Conservation (phyloP, 2,888 invertebrate species). For the Tortricodes alternella region DNA sequence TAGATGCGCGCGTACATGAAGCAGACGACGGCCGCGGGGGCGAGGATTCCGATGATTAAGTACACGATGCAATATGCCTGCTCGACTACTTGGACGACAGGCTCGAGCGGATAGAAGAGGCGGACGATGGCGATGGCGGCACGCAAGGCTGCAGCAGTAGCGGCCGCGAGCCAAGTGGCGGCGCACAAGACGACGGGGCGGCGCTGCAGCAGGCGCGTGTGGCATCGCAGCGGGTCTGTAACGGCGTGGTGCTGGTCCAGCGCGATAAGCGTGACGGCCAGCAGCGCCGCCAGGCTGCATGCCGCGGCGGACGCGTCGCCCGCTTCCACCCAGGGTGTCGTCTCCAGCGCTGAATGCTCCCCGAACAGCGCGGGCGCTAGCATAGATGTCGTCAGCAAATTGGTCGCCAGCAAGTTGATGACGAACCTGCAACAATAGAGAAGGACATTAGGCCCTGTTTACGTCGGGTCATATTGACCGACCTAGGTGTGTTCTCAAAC, state of each 20-base stretch:
- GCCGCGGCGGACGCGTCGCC: conserved; percentile 78
- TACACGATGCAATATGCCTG: conserved; percentile 67
- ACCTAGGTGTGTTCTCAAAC: conserved; percentile 33
- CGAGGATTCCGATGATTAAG: conserved; percentile 62
- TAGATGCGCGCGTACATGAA: conserved; percentile 90
- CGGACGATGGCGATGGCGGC: conserved; percentile 60
- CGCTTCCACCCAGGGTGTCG: conserved; percentile 77
- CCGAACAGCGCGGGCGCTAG: conserved; percentile 77
- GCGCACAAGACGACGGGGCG: conserved; percentile 75
- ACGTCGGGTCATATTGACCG: conserved; percentile 35
- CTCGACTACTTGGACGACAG: conserved; percentile 58
- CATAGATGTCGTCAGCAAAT: conserved; percentile 74
- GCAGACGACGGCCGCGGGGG: conserved; percentile 85
- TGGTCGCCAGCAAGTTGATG: conserved; percentile 81
- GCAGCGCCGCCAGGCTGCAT: conserved; percentile 65
- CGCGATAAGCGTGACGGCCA: conserved; percentile 69
- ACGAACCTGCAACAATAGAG: conserved; percentile 84
- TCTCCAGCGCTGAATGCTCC: conserved; percentile 85
- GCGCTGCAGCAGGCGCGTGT: conserved; percentile 75
- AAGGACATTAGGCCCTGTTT: conserved; percentile 33
- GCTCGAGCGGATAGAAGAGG: conserved; percentile 58
- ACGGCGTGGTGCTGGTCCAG: conserved; percentile 82
- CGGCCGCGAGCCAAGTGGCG: conserved; percentile 78
- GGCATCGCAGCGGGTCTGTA: conserved; percentile 77
- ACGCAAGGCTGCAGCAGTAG: conserved; percentile 62